These are phyloP conservation scores for Aphaenogaster floridana DNA, from an alignment of 1,140 invertebrate species.

Conservation along the genomic window DNA sequence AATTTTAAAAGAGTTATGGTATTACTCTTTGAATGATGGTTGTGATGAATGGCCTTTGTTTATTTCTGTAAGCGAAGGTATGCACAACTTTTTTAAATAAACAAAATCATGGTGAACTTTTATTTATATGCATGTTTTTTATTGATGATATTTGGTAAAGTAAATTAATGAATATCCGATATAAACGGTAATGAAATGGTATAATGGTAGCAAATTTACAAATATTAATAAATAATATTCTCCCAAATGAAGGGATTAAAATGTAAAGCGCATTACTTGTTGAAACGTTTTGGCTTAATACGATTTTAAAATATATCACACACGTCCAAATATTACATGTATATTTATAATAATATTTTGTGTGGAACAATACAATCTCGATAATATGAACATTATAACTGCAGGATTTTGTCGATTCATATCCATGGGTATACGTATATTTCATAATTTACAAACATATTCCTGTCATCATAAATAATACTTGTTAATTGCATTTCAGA, in stretches of 20 bases:
- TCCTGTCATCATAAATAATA: slow-evolving; percentile 3
- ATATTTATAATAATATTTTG: slow-evolving; percentile 43
- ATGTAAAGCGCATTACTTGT: slow-evolving; percentile 35
- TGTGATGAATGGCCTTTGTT: not conserved
- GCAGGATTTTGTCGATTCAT: slow-evolving; percentile 27
- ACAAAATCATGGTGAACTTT: not conserved
- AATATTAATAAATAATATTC: slow-evolving; percentile 35
- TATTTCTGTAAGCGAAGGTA: not conserved
- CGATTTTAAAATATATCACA: slow-evolving; percentile 28
- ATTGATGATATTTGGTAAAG: not conserved
- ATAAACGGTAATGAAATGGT: slow-evolving; percentile 40
- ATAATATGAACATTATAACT: slow-evolving; percentile 31
- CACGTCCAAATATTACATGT: not conserved
- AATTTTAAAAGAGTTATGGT: not conserved
- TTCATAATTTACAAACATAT: not conserved
- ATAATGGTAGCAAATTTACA: slow-evolving; percentile 35
- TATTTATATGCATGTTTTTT: not conserved
- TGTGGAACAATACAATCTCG: slow-evolving; percentile 8
- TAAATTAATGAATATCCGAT: not conserved
- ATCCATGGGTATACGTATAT: not conserved
- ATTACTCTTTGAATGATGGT: not conserved
- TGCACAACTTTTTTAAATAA: not conserved
- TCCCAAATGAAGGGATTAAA: slow-evolving; percentile 31
- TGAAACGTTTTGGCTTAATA: slow-evolving; percentile 40
- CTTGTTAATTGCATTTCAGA: slow-evolving; percentile 77